Base-by-base conservation (phyloP, 2,888 invertebrate genomes). In the Galerucella pusilla region DNA sequence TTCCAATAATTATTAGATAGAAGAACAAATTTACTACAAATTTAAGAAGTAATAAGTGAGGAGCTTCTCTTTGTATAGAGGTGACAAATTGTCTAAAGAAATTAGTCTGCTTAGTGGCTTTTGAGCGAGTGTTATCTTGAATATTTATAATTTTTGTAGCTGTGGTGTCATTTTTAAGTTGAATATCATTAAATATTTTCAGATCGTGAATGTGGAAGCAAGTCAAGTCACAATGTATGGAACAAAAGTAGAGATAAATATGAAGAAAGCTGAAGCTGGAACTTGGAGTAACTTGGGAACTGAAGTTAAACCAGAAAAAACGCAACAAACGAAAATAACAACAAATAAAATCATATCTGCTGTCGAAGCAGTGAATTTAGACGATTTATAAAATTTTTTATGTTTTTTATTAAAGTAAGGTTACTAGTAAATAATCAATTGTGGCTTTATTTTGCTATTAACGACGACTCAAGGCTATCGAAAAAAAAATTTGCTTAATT, bases 201-300 rank as follows among this genome's bases (percentile, higher is more conserved):
- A 97, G 98, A 90, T 96, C 46, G 90, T 98, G 59, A 91, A 93
- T 84, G 91, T 96, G 1, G 89, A 89, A 59, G 90, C 90, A 71
- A 93, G 95, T 84, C 90, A 89, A 79, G 95, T 93, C 0, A 92
- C 92, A 59, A 94, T 98, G 94, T 89, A 93, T 82, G 94, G 94
- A 14, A 94, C 96, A 14, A 99, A 99, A 91, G 92, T 98, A 46
- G 98, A 99, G 89, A 94, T 99, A 35, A 96, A 94, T 84, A 87
- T 99, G 84, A 93, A 92, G 81, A 99, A 99, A 88, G 93, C 92
- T 0, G 96, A 96, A 83, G 91, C 94, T 0, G 94, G 94, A 2
- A 91, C 92, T 16, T 98, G 98, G 98, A 86, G 91, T 11, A 92
- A 92, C 80, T 87, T 98, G 42, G 92, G 94, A 83, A 91, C 93